phyloP scores from a whole-genome alignment of 2,888 invertebrate genomes.

The Tricholauxania praeusta region DNA sequence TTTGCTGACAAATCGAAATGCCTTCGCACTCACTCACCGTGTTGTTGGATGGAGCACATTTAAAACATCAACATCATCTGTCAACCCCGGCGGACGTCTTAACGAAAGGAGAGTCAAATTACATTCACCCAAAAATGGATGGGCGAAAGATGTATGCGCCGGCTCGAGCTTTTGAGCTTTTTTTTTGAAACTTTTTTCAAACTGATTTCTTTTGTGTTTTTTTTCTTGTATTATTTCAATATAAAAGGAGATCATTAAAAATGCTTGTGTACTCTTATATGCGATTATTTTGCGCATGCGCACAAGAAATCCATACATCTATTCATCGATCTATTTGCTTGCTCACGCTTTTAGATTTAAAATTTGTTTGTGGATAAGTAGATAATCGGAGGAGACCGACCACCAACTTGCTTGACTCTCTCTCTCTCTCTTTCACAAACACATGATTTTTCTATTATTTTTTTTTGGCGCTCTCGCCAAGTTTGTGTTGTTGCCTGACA shows the following conservation, averaged over 20 bases:
- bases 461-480: too few relatives aligned
- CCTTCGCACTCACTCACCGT: too few relatives aligned
- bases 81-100: neutral
- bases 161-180: conserved; percentile 49
- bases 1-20: too few relatives aligned
- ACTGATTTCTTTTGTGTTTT: neutral
- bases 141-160: conserved; percentile 47
- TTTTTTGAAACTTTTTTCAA: neutral
- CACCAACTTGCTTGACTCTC: too few relatives aligned
- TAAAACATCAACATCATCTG: neutral
- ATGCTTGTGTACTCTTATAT: conserved; percentile 25
- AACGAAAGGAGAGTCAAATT: conserved; percentile 62
- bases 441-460: too few relatives aligned
- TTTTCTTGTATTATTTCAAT: neutral
- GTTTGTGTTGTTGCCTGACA: neutral
- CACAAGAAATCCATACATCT: conserved; percentile 46
- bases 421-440: neutral
- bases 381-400: too few relatives aligned
- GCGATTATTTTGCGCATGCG: conserved; percentile 57
- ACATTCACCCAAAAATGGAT: conserved; percentile 68
- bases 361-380: too few relatives aligned
- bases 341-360: too few relatives aligned
- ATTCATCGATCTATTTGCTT: neutral
- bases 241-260: neutral
- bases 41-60: too few relatives aligned